Evolutionary conservation across 2,888 invertebrate genomes (phyloP).

Genomic region (Tenthredo mesomela): DNA sequence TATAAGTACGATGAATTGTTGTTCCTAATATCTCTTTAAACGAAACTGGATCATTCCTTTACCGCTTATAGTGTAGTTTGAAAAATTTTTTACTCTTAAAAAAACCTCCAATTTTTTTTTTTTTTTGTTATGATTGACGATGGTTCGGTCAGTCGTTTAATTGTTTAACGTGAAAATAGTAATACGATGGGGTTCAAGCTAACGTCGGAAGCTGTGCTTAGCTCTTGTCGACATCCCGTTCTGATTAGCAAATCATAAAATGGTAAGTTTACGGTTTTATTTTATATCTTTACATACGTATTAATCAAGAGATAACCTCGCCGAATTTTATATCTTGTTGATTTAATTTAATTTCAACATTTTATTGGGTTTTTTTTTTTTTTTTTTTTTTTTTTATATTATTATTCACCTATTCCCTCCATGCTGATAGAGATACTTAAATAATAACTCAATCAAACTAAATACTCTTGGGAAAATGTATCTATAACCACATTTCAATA

Average conservation of each 20-base stretch:
- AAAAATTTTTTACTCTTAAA: not conserved
- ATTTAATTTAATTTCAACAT: not conserved
- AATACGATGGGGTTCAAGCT: constrained; percentile 67
- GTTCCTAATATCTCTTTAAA: not conserved
- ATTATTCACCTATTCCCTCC: too few relatives aligned
- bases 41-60: not conserved
- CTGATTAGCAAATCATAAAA: constrained; percentile 67
- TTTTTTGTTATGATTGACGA: constrained; percentile 30
- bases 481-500: not conserved
- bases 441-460: not conserved
- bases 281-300: not conserved
- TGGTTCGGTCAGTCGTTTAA: constrained; percentile 47
- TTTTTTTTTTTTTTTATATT: too few relatives aligned
- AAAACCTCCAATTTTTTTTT: not conserved
- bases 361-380: not conserved
- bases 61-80: not conserved
- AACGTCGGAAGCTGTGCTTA: constrained; percentile 65
- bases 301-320: constrained; percentile 43
- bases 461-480: not conserved
- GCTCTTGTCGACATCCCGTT: constrained; percentile 65
- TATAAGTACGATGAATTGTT: constrained; percentile 37
- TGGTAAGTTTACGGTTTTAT: constrained; percentile 62
- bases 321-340: not conserved
- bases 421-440: not conserved
- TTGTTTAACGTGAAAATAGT: constrained; percentile 35